Evolutionary conservation across 2,113 vertebrate species (phyloP).

Genomic region (Pungitius pungitius): DNA sequence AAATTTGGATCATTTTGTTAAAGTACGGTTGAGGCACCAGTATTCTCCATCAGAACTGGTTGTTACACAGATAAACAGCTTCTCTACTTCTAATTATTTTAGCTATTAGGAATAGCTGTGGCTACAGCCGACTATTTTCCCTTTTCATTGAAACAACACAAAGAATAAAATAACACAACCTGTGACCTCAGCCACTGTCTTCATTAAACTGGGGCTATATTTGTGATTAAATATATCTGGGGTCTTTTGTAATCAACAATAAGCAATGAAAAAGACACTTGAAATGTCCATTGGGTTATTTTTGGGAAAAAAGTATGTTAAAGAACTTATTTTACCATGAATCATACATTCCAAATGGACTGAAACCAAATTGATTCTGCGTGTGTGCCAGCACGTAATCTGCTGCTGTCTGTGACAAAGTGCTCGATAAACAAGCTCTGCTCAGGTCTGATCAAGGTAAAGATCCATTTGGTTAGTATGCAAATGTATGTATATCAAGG

Average conservation of each 20-base stretch:
- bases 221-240: background rate
- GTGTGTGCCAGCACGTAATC: background rate
- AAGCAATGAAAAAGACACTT: background rate
- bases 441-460: slow-evolving; percentile 72
- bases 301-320: background rate
- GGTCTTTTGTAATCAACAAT: background rate
- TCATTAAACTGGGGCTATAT: background rate
- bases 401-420: slow-evolving; percentile 19
- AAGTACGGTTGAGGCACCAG: background rate
- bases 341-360: background rate
- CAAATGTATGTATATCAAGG: slow-evolving; percentile 79
- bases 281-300: background rate
- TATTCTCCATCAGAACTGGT: background rate
- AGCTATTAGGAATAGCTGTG: background rate
- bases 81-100: background rate
- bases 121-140: background rate
- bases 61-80: background rate
- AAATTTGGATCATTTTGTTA: background rate
- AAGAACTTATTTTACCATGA: background rate
- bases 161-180: too few relatives aligned
- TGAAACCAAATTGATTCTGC: slow-evolving; percentile 12
- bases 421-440: slow-evolving; percentile 52
- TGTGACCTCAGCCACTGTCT: background rate
- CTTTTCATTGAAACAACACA: too few relatives aligned
- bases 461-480: slow-evolving; percentile 81